Evolutionary conservation across 2,113 vertebrate species (phyloP).

Genomic region (Plecotus auritus): DNA sequence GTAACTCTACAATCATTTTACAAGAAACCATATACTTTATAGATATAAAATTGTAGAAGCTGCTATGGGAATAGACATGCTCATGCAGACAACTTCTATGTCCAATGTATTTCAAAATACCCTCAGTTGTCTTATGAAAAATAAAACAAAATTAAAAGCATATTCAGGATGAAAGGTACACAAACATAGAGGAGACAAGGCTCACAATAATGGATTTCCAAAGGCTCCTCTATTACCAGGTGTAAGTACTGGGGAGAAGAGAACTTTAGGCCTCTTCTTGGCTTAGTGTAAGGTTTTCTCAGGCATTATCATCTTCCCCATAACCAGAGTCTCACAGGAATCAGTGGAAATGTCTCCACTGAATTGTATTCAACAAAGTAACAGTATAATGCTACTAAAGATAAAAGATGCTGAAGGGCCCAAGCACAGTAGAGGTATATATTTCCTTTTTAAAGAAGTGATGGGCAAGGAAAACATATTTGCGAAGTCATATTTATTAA

Average conservation of each 20-base stretch:
- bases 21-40: neutral
- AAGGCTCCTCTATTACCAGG: neutral
- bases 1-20: neutral
- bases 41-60: neutral
- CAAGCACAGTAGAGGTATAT: neutral
- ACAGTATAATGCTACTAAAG: neutral
- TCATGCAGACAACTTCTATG: neutral
- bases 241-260: neutral
- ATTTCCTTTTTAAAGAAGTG: neutral
- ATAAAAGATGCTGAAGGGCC: neutral
- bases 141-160: neutral
- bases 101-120: neutral
- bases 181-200: neutral
- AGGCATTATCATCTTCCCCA: neutral
- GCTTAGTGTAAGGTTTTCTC: neutral
- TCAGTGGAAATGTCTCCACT: neutral
- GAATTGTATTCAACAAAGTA: neutral
- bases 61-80: neutral
- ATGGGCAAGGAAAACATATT: neutral
- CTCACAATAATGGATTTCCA: neutral
- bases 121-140: neutral
- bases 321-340: neutral
- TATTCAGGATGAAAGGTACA: neutral
- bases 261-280: neutral
- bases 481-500: neutral